These are phyloP conservation scores for Eonycteris spelaea DNA, from an alignment of 2,113 vertebrate genomes.

Conservation along the genomic window DNA sequence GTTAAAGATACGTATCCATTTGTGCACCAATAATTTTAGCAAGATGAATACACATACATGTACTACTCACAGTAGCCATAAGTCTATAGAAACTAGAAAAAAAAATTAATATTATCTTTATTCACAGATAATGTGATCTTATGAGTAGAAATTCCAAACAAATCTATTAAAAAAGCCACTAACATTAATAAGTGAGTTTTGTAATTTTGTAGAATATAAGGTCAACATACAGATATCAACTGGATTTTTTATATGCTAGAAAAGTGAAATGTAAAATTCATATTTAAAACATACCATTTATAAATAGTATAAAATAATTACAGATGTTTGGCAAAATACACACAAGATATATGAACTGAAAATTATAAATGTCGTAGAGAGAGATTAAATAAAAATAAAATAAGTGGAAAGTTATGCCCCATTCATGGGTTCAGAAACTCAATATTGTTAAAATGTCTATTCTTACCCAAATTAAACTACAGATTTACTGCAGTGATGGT, in stretches of 20 bases:
- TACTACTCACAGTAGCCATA: not conserved
- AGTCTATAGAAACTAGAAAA: not conserved
- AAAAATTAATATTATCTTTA: not conserved
- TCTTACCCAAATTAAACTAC: not conserved
- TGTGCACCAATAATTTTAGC: not conserved
- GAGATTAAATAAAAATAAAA: not conserved
- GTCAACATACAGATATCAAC: not conserved
- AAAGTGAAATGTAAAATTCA: not conserved
- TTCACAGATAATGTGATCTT: not conserved
- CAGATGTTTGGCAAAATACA: not conserved
- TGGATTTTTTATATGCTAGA: not conserved
- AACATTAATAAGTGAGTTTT: not conserved
- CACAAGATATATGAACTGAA: not conserved
- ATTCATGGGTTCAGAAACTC: not conserved
- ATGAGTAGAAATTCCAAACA: not conserved
- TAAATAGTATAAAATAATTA: not conserved
- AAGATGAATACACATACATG: not conserved
- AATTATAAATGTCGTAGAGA: not conserved
- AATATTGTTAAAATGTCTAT: not conserved
- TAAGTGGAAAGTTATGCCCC: not conserved
- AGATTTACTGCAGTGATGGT: not conserved
- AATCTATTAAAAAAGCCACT: not conserved
- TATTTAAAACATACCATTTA: not conserved
- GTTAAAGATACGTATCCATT: not conserved
- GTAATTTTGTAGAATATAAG: not conserved